Conservation (phyloP, 2,113 vertebrate species). For the Rhabdornis inornatus region DNA sequence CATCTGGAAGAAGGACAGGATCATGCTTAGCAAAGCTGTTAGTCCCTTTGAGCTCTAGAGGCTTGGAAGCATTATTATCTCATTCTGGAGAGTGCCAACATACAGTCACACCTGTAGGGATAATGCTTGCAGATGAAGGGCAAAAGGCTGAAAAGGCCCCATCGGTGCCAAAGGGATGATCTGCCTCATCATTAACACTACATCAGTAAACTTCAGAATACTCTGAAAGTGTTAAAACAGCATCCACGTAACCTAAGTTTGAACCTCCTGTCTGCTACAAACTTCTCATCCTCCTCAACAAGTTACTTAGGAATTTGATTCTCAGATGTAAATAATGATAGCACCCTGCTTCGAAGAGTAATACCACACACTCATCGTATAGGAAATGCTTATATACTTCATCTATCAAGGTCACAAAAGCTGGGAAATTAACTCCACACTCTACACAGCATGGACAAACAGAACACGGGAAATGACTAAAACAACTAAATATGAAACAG, state of each 20-base stretch:
- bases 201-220: not conserved
- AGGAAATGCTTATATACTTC: not conserved
- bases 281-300: not conserved
- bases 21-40: not conserved
- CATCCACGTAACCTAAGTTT: not conserved
- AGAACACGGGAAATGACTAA: not conserved
- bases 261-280: not conserved
- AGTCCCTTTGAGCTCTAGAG: not conserved
- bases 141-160: not conserved
- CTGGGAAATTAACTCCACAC: slow-evolving; percentile 39
- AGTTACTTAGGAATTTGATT: not conserved
- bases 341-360: not conserved
- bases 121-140: not conserved
- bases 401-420: not conserved
- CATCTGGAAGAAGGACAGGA: not conserved
- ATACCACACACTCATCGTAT: not conserved
- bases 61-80: not conserved
- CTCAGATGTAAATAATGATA: not conserved
- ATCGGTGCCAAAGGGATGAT: accelerated
- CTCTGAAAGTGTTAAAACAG: not conserved
- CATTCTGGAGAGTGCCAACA: not conserved
- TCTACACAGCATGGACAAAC: not conserved
- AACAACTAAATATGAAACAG: slow-evolving; percentile 11
- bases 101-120: not conserved
- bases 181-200: not conserved